Evolutionary conservation across 2,888 invertebrate species (phyloP).

Genomic region (Meiosimyza platycephala): DNA sequence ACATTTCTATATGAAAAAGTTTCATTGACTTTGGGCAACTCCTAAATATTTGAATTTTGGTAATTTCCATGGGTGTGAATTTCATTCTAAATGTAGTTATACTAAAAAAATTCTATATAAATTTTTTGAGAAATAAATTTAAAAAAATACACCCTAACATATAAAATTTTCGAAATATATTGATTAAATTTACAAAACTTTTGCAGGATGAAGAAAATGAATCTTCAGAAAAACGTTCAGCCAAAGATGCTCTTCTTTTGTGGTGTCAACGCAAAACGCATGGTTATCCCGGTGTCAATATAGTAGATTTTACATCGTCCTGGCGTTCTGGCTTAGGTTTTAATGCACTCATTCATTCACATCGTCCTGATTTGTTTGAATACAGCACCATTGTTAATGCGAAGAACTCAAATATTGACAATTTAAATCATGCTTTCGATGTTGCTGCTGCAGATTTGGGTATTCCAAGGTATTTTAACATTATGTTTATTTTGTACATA

Average conservation of each 20-base stretch:
- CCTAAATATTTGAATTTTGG: too few species aligned
- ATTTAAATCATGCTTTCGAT: constrained; percentile 97
- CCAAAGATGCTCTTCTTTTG: constrained; percentile 96
- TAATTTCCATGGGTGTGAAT: not conserved
- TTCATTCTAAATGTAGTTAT: not conserved
- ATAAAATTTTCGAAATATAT: not conserved
- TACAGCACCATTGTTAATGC: constrained; percentile 83
- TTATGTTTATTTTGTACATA: not conserved
- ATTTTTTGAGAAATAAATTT: too few species aligned
- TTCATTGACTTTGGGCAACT: too few species aligned
- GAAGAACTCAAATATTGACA: constrained; percentile 84
- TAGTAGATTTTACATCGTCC: constrained; percentile 90
- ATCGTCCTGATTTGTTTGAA: constrained; percentile 94
- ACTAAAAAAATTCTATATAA: too few species aligned
- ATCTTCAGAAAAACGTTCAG: constrained; percentile 97
- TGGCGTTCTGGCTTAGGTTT: constrained; percentile 98
- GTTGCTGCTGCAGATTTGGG: constrained; percentile 93
- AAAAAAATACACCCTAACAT: too few species aligned
- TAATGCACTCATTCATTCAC: constrained; percentile 98
- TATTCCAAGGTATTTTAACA: constrained; percentile 73
- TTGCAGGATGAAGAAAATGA: constrained; percentile 92
- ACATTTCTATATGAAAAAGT: too few species aligned
- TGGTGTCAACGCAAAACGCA: constrained; percentile 99
- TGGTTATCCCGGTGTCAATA: constrained; percentile 90
- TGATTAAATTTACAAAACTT: constrained; percentile 2